These are phyloP conservation scores for Lycia hirtaria DNA, from an alignment of 2,888 invertebrate species.

Conservation along the genomic window DNA sequence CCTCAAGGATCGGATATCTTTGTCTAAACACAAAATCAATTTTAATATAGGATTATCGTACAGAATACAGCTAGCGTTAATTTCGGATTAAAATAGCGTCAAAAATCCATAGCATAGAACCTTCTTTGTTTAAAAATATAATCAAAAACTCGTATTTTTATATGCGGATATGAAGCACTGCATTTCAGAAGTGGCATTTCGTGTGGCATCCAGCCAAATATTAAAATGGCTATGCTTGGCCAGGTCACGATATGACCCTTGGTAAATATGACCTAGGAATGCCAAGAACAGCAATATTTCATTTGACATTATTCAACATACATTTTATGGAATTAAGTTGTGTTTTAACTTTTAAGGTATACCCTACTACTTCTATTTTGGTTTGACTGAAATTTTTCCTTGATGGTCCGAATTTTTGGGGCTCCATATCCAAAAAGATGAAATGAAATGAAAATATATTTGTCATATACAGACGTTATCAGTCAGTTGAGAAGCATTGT, in stretches of 20 bases:
- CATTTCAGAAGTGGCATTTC: conserved; percentile 34
- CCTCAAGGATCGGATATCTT: too few species aligned
- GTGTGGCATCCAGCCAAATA: conserved; percentile 40
- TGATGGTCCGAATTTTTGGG: too few species aligned
- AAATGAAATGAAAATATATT: too few species aligned
- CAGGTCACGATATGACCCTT: conserved; percentile 20
- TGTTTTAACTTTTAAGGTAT: background rate
- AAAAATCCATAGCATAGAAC: too few species aligned
- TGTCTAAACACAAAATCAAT: too few species aligned
- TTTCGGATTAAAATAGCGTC: too few species aligned
- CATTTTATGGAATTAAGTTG: background rate
- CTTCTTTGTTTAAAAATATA: background rate
- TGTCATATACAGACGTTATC: too few species aligned
- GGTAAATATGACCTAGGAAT: conserved; percentile 22
- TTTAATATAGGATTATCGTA: too few species aligned
- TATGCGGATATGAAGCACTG: conserved; percentile 4
- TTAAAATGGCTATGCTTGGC: conserved; percentile 28
- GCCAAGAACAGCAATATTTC: conserved; percentile 16
- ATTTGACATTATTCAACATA: conserved; percentile 1
- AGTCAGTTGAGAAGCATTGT: too few species aligned
- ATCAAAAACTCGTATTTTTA: background rate
- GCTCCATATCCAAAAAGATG: too few species aligned
- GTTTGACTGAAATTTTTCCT: too few species aligned
- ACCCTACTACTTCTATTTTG: background rate
- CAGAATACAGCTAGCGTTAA: too few species aligned